phyloP scores from a whole-genome alignment of 2,113 vertebrate species.

The Kobus ellipsiprymnus region DNA sequence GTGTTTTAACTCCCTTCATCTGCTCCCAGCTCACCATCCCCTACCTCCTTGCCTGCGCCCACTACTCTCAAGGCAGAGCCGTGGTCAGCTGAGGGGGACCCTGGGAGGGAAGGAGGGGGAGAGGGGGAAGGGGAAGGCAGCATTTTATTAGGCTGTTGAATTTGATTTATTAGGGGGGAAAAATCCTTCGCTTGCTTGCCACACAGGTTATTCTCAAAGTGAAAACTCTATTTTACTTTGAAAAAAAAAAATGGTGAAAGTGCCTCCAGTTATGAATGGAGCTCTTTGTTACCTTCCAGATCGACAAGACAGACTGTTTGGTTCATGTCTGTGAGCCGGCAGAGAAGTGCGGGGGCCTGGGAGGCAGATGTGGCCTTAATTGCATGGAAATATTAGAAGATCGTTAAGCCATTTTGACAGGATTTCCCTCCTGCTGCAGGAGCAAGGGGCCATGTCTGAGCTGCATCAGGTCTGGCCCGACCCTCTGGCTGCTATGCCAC shows the following conservation, averaged over 20 bases:
- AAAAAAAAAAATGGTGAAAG: slow-evolving; percentile 68
- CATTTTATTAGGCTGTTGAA: slow-evolving; percentile 77
- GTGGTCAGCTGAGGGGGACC: slow-evolving; percentile 22
- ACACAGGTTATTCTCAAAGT: slow-evolving; percentile 82
- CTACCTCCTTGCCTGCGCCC: background rate
- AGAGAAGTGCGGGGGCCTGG: slow-evolving; percentile 81
- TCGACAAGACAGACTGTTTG: slow-evolving; percentile 85
- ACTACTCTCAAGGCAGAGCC: background rate
- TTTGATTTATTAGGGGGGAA: slow-evolving; percentile 81
- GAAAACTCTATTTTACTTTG: slow-evolving; percentile 80
- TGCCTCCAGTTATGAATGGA: slow-evolving; percentile 81
- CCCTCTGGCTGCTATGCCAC: slow-evolving; percentile 27
- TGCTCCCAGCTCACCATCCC: background rate
- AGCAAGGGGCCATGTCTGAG: slow-evolving; percentile 44
- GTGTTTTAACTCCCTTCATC: background rate
- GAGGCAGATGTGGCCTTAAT: slow-evolving; percentile 88
- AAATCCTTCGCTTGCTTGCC: slow-evolving; percentile 75
- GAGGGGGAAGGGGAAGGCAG: slow-evolving; percentile 24
- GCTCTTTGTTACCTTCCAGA: slow-evolving; percentile 81
- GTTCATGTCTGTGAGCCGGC: slow-evolving; percentile 82
- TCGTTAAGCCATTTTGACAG: slow-evolving; percentile 83
- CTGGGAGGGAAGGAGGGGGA: background rate
- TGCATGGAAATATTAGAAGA: slow-evolving; percentile 86
- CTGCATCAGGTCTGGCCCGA: slow-evolving; percentile 39
- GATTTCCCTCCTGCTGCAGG: slow-evolving; percentile 75